phyloP scores from a whole-genome alignment of 2,113 vertebrate genomes.

The Nipponia nippon region DNA sequence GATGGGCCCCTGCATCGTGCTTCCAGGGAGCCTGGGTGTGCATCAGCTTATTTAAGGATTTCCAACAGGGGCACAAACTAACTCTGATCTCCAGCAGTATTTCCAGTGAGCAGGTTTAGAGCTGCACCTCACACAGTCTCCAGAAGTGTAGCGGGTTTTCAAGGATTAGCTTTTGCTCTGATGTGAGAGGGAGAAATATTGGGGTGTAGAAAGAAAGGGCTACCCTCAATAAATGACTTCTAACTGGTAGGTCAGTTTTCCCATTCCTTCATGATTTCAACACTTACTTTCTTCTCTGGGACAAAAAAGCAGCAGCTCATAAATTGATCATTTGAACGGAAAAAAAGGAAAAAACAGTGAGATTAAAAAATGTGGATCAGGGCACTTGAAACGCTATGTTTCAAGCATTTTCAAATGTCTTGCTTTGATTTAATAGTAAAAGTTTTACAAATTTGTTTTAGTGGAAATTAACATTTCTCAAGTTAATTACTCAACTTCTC shows the following conservation, averaged over 20 bases:
- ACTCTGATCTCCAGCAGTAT: not conserved
- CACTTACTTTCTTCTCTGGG: not conserved
- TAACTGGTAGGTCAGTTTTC: not conserved
- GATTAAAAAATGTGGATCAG: not conserved
- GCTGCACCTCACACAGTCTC: not conserved
- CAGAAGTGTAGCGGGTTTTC: not conserved
- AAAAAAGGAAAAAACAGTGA: not conserved
- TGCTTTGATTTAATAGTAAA: not conserved
- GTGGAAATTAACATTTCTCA: not conserved
- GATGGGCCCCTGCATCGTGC: not conserved
- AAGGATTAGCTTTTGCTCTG: not conserved
- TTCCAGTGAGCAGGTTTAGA: not conserved
- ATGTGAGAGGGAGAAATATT: not conserved
- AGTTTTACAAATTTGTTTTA: not conserved
- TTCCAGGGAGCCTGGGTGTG: not conserved
- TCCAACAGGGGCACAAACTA: not conserved
- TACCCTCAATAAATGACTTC: not conserved
- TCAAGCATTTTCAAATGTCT: not conserved
- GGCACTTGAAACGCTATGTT: not conserved
- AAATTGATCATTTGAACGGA: not conserved
- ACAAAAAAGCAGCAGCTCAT: not conserved
- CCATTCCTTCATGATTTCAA: not conserved
- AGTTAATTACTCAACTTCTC: not conserved
- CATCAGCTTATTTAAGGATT: not conserved
- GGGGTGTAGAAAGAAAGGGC: not conserved